Evolutionary conservation across 2,113 vertebrate species (phyloP).

Genomic region (Brachionichthys hirsutus): DNA sequence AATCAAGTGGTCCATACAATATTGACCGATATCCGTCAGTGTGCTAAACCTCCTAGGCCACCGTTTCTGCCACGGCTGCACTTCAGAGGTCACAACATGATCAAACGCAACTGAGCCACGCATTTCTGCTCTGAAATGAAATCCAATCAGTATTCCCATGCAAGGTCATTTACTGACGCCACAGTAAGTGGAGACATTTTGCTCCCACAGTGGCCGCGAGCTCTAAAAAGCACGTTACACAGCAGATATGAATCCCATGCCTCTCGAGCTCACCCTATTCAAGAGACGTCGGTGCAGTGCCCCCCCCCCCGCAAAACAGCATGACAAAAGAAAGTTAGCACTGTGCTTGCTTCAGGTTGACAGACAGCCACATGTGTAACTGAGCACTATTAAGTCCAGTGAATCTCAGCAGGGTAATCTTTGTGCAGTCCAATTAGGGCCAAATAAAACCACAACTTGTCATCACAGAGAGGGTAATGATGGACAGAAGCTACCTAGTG

Average conservation of each 20-base stretch:
- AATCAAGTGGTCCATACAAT: not conserved
- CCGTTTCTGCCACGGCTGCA: conserved; percentile 26
- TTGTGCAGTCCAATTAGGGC: conserved; percentile 17
- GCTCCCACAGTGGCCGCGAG: not conserved
- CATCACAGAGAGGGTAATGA: conserved; percentile 40
- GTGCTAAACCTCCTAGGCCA: conserved; percentile 15
- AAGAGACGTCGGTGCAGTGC: not conserved
- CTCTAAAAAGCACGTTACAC: not conserved
- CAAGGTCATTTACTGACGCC: not conserved
- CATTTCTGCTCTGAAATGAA: conserved; percentile 3
- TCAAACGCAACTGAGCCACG: conserved; percentile 23
- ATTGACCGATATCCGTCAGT: conserved; percentile 11
- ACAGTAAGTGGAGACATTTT: not conserved
- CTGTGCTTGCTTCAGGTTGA: conserved; percentile 61
- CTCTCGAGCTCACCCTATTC: not conserved
- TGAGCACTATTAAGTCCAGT: conserved; percentile 52
- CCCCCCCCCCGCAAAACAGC: conserved; percentile 20
- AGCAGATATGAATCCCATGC: not conserved
- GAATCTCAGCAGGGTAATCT: conserved; percentile 67
- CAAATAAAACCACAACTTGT: conserved; percentile 66
- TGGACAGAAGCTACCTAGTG: not conserved
- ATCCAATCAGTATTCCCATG: not conserved
- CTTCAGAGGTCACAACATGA: conserved; percentile 54
- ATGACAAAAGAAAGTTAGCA: conserved; percentile 40
- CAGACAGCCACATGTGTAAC: conserved; percentile 69